These are phyloP conservation scores for Psilopsiagon aymara DNA, from an alignment of 2,113 vertebrate species.

Conservation along the genomic window DNA sequence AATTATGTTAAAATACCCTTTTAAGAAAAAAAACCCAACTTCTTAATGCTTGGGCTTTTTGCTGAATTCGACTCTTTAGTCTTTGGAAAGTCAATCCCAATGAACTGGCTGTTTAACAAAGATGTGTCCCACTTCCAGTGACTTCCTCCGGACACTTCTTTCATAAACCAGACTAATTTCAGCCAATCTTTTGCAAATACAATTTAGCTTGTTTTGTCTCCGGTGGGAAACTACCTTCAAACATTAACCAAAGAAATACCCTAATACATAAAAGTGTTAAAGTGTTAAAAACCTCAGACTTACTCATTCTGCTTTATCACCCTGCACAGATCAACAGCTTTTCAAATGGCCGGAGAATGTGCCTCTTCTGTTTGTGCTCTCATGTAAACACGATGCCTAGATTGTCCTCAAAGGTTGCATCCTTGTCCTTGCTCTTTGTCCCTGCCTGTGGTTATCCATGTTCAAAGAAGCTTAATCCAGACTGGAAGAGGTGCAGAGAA, in stretches of 20 bases:
- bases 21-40: neutral
- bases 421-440: neutral
- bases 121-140: neutral
- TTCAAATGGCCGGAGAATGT: neutral
- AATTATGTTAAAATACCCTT: neutral
- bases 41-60: neutral
- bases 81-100: neutral
- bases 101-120: neutral
- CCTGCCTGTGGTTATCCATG: neutral
- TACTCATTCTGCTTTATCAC: neutral
- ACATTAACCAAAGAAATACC: neutral
- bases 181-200: neutral
- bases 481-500: neutral
- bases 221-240: neutral
- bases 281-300: neutral
- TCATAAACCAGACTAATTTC: neutral
- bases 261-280: neutral
- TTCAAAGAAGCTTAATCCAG: conserved; percentile 5
- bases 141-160: neutral
- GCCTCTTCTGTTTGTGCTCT: neutral
- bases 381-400: neutral
- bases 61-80: neutral
- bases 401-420: neutral
- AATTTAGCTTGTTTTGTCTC: neutral
- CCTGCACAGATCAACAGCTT: neutral